Percentiles rank a stretch among this genome's conserved stretches.
These are phyloP conservation scores for Diloba caeruleocephala DNA, from an alignment of 2,888 invertebrate genomes.

Conservation along the genomic window DNA sequence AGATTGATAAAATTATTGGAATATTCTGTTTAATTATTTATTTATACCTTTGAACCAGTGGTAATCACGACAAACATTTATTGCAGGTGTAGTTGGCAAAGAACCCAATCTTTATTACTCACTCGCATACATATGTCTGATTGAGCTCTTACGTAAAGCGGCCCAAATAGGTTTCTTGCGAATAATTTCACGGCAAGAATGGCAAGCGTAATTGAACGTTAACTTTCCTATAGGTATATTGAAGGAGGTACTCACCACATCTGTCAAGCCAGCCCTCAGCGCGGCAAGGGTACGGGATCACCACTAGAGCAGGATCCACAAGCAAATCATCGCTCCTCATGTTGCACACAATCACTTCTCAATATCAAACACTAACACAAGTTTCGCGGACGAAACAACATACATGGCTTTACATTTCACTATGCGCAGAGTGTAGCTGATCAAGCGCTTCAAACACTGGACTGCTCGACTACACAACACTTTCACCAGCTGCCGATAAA, in stretches of 20 bases:
- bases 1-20: too few relatives aligned
- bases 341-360: slow-evolving; percentile 66
- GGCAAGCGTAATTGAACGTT: slow-evolving; percentile 45
- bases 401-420: slow-evolving; percentile 71
- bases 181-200: slow-evolving; percentile 67
- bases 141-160: slow-evolving; percentile 78
- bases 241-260: slow-evolving; percentile 74
- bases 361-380: slow-evolving; percentile 61
- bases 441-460: slow-evolving; percentile 53
- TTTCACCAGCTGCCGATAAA: slow-evolving; percentile 83
- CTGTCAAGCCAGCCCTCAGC: slow-evolving; percentile 85
- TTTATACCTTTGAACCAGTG: neutral
- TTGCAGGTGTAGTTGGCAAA: slow-evolving; percentile 49
- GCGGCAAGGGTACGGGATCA: slow-evolving; percentile 82
- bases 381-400: slow-evolving; percentile 43
- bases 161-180: slow-evolving; percentile 77
- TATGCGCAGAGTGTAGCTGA: slow-evolving; percentile 56
- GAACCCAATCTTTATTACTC: slow-evolving; percentile 64
- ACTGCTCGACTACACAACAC: slow-evolving; percentile 72
- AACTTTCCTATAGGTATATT: slow-evolving; percentile 3
- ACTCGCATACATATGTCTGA: slow-evolving; percentile 67
- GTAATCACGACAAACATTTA: slow-evolving; percentile 5
- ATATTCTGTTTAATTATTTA: neutral
- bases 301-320: too few relatives aligned
- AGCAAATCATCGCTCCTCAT: slow-evolving; percentile 74